A percentile compares a stretch with the other conserved stretches of the same genome.
phyloP scores from a whole-genome alignment of 2,888 invertebrate genomes.

The Seira sanloemensis region DNA sequence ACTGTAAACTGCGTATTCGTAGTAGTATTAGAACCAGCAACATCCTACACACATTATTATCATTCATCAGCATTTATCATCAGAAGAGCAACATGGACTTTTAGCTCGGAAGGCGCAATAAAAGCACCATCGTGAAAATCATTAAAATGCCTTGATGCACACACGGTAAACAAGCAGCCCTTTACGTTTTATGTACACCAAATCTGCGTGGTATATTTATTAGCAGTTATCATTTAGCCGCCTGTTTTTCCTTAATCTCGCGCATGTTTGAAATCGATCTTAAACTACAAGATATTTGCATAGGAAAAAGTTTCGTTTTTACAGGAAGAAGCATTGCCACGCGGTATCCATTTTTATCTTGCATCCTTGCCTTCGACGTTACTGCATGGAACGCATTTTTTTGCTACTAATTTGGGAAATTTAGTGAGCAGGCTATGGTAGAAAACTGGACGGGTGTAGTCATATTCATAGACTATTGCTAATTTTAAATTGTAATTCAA shows the following conservation, averaged over 20 bases:
- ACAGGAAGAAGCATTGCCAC: conserved; percentile 5
- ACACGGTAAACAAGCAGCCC: background rate
- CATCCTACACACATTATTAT: conserved; percentile 22
- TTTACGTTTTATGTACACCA: background rate
- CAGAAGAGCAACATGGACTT: conserved; percentile 32
- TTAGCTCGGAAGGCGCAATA: background rate
- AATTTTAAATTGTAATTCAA: too few relatives aligned
- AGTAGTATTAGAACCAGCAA: conserved; percentile 31
- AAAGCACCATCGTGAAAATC: background rate
- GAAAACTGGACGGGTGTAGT: too few relatives aligned
- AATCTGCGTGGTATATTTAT: background rate
- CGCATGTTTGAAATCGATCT: background rate
- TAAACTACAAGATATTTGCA: background rate
- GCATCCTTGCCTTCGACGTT: too few relatives aligned
- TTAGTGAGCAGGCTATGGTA: too few relatives aligned
- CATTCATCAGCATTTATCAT: conserved; percentile 53
- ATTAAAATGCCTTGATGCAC: background rate
- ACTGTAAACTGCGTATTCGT: conserved; percentile 15
- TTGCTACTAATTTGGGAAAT: too few relatives aligned
- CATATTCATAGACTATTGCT: too few relatives aligned
- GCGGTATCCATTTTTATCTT: conserved; percentile 10
- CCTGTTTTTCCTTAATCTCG: background rate
- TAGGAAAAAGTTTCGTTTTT: conserved; percentile 14
- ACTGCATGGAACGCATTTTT: too few relatives aligned
- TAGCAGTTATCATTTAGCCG: conserved; percentile 4